phyloP scores from a whole-genome alignment of 2,888 invertebrate genomes.

The Deilephila porcellus region DNA sequence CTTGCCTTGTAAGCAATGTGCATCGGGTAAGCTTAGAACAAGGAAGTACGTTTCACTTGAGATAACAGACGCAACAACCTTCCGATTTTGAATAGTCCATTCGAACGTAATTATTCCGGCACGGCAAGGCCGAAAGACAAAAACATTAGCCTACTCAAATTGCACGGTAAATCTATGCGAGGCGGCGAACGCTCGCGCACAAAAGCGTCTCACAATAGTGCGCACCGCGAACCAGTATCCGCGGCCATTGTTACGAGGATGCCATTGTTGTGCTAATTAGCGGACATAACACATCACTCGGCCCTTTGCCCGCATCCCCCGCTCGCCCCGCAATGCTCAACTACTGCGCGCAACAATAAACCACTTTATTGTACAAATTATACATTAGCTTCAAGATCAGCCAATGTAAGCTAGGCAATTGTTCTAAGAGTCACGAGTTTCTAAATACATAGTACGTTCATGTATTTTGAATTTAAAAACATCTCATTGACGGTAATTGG shows the following conservation, averaged over 20 bases:
- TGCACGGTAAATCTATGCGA: not conserved
- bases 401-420: not conserved
- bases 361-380: not conserved
- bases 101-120: no score
- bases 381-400: not conserved
- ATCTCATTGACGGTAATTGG: no score
- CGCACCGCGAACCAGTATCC: slow-evolving; percentile 33
- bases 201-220: slow-evolving; percentile 13
- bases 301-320: slow-evolving; percentile 34
- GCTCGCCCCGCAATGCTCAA: not conserved
- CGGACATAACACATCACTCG: slow-evolving; percentile 36
- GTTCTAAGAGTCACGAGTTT: not conserved
- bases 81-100: no score
- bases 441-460: not conserved
- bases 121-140: not conserved
- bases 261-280: slow-evolving; percentile 50
- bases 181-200: not conserved
- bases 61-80: no score
- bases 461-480: no score
- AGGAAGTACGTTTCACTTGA: no score
- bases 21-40: no score
- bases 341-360: slow-evolving; percentile 5
- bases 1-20: no score
- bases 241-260: slow-evolving; percentile 46
- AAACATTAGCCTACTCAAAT: not conserved